Conservation (phyloP, 2,888 invertebrate genomes). For the Agriopis aurantiaria region DNA sequence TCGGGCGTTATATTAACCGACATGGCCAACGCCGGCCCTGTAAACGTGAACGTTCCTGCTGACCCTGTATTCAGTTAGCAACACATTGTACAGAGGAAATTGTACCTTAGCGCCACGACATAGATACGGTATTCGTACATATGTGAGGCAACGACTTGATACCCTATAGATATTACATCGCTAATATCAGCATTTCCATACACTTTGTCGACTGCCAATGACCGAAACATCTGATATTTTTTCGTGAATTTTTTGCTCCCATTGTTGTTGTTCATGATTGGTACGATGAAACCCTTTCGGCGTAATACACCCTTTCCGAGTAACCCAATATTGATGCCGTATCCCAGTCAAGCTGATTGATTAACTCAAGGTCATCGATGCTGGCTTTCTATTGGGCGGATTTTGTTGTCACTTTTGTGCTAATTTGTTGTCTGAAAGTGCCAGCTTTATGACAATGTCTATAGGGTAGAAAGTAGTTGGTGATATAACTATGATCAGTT, state of each 20-base stretch:
- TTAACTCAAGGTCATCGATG: neutral
- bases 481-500: constrained; percentile 2
- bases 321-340: too few species aligned
- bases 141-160: neutral
- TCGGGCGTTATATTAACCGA: constrained; percentile 88
- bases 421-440: neutral
- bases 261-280: too few species aligned
- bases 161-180: constrained; percentile 2
- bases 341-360: neutral
- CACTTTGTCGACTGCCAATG: too few species aligned
- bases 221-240: too few species aligned
- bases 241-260: too few species aligned
- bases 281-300: neutral
- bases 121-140: constrained; percentile 13
- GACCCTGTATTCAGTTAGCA: constrained; percentile 80
- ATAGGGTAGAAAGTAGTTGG: neutral
- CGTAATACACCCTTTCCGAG: too few species aligned
- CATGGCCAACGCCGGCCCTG: constrained; percentile 48
- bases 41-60: constrained; percentile 63
- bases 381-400: neutral
- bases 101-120: constrained; percentile 13
- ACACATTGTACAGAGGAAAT: constrained; percentile 17
- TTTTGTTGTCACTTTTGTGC: neutral
- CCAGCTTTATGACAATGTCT: neutral
- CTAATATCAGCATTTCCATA: too few species aligned